Percentiles rank a stretch among this genome's conserved stretches.
These are phyloP conservation scores for Sinocyclocheilus maitianheensis DNA, from an alignment of 2,113 vertebrate species.

Conservation along the genomic window DNA sequence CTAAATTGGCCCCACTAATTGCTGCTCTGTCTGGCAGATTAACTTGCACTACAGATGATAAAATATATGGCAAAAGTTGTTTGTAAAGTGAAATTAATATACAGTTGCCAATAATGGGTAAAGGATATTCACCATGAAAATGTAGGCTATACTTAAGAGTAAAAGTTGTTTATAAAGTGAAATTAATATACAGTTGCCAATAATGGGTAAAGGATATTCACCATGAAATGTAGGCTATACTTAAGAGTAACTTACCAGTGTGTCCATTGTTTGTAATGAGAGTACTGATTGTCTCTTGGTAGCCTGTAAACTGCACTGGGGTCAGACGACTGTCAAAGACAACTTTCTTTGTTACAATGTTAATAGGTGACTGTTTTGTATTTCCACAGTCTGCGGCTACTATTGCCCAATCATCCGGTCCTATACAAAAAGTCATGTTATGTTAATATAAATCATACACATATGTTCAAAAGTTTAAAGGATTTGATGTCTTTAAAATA, in stretches of 20 bases:
- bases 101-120: not conserved
- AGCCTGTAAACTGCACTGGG: conserved; percentile 57
- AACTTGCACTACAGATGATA: conserved; percentile 72
- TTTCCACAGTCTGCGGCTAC: conserved; percentile 50
- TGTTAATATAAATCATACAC: not conserved
- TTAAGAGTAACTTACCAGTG: conserved; percentile 50
- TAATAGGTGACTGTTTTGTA: conserved; percentile 71
- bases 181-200: not conserved
- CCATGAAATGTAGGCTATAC: not conserved
- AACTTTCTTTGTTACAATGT: conserved; percentile 65
- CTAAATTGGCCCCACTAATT: conserved; percentile 73
- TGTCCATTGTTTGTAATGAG: conserved; percentile 68
- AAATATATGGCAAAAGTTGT: conserved; percentile 4
- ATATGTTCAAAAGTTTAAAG: not conserved
- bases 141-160: not conserved
- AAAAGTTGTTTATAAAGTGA: not conserved
- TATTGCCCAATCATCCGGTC: conserved; percentile 61
- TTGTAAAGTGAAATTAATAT: not conserved
- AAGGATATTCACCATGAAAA: not conserved
- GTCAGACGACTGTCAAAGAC: conserved; percentile 27
- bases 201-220: not conserved
- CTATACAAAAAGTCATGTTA: conserved; percentile 46
- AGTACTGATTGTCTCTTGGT: conserved; percentile 57
- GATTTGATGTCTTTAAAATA: not conserved
- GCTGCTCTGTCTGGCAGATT: conserved; percentile 17